A percentile compares a stretch with the other conserved stretches of the same genome.
phyloP scores from a whole-genome alignment of 2,888 invertebrate species.

The Latrodectus elegans region DNA sequence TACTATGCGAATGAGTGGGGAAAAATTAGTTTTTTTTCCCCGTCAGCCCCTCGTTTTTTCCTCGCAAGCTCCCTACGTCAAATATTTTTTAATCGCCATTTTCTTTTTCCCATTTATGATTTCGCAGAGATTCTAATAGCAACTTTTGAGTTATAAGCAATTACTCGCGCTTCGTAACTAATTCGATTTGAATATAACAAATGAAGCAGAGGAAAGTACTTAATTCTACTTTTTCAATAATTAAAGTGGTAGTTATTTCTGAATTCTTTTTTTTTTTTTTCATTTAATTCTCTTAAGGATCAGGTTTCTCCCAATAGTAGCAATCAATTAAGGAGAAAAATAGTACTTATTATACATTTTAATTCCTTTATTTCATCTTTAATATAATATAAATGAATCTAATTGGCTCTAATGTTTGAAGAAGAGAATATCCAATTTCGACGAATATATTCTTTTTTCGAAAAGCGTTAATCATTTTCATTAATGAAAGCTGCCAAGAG shows the following conservation, averaged over 20 bases:
- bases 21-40: slow-evolving; percentile 19
- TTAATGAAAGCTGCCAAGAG: slow-evolving; percentile 47
- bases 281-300: slow-evolving; percentile 8
- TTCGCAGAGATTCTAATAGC: slow-evolving; percentile 52
- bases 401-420: slow-evolving; percentile 52
- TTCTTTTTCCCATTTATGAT: slow-evolving; percentile 41
- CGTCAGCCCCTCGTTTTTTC: slow-evolving; percentile 9
- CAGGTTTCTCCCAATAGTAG: background rate
- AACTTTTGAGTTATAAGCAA: slow-evolving; percentile 39
- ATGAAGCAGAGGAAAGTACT: background rate
- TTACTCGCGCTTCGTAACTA: slow-evolving; percentile 34
- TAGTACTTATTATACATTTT: background rate
- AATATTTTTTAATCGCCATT: slow-evolving; percentile 7
- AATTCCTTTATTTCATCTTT: slow-evolving; percentile 39
- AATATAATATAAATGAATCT: slow-evolving; percentile 33
- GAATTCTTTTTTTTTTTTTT: slow-evolving; percentile 36
- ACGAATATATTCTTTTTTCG: slow-evolving; percentile 15
- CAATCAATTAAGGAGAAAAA: slow-evolving; percentile 5
- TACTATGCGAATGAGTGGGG: slow-evolving; percentile 37
- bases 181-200: slow-evolving; percentile 41
- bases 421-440: slow-evolving; percentile 56
- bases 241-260: slow-evolving; percentile 42
- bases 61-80: background rate
- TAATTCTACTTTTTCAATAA: slow-evolving; percentile 65
- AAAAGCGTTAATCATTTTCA: slow-evolving; percentile 53